Evolutionary conservation across 2,888 invertebrate species (phyloP).

Genomic region (Ornithoptera alexandrae): DNA sequence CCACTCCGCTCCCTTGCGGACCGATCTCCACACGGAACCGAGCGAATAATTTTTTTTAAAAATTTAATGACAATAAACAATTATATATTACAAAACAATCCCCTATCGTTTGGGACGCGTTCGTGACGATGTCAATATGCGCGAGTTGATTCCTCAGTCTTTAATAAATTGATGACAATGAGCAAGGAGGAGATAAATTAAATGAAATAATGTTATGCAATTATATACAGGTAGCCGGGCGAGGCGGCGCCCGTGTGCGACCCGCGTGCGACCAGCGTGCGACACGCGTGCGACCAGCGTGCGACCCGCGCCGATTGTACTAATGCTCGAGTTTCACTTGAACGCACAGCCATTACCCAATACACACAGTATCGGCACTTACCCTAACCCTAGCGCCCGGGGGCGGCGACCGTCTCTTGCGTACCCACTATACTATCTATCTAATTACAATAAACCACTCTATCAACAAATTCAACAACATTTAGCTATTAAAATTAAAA

Average conservation of each 20-base stretch:
- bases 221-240: slow-evolving; percentile 70
- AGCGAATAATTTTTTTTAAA: slow-evolving; percentile 45
- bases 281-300: slow-evolving; percentile 40
- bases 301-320: slow-evolving; percentile 47
- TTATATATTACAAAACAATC: slow-evolving; percentile 63
- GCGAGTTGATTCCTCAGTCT: slow-evolving; percentile 79
- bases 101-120: slow-evolving; percentile 68
- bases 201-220: slow-evolving; percentile 76
- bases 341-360: slow-evolving; percentile 75
- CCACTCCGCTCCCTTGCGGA: slow-evolving; percentile 37
- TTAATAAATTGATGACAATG: slow-evolving; percentile 80
- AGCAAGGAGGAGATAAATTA: slow-evolving; percentile 72
- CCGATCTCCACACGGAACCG: slow-evolving; percentile 53
- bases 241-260: slow-evolving; percentile 35
- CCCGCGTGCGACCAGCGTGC: slow-evolving; percentile 39
- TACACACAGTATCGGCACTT: slow-evolving; percentile 64
- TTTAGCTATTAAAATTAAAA: slow-evolving; percentile 76
- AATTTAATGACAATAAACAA: slow-evolving; percentile 57
- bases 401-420: slow-evolving; percentile 62
- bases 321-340: slow-evolving; percentile 66
- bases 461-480: slow-evolving; percentile 79
- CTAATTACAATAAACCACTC: slow-evolving; percentile 74
- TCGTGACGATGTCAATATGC: slow-evolving; percentile 77
- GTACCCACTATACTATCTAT: slow-evolving; percentile 69
- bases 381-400: slow-evolving; percentile 61